Evolutionary conservation across 2,888 invertebrate species (phyloP).

Genomic region (Teleogryllus oceanicus): DNA sequence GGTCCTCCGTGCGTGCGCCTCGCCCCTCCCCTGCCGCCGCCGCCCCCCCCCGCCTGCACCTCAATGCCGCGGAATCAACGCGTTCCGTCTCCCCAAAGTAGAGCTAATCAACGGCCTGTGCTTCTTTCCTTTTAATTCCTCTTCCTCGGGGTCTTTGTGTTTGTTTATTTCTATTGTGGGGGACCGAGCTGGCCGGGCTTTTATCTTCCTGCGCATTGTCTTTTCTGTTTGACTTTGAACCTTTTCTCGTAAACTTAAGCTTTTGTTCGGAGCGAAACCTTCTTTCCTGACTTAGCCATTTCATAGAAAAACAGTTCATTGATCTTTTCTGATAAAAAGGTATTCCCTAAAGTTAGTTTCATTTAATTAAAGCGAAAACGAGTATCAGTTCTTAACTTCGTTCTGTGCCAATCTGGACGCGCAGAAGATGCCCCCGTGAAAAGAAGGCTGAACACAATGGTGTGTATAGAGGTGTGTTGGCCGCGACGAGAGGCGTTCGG

Average conservation of each 20-base stretch:
- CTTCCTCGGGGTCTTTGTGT: slow-evolving; percentile 4
- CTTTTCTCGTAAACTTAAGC: slow-evolving; percentile 11
- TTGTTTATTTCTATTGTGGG: slow-evolving; percentile 18
- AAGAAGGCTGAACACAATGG: neutral
- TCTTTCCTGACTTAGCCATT: slow-evolving; percentile 9
- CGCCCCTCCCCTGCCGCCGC: neutral
- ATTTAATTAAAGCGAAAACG: slow-evolving; percentile 18
- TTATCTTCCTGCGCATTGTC: slow-evolving; percentile 18
- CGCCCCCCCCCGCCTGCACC: neutral
- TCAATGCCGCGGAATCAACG: neutral
- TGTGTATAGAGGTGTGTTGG: neutral
- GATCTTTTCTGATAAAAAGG: slow-evolving; percentile 7
- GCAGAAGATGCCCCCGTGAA: neutral
- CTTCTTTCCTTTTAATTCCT: slow-evolving; percentile 18
- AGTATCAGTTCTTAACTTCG: slow-evolving; percentile 18
- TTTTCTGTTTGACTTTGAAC: slow-evolving; percentile 18
- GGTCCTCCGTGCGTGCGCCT: too few relatives aligned
- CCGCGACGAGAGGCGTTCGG: neutral
- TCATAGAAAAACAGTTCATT: slow-evolving; percentile 18
- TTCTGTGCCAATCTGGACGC: neutral
- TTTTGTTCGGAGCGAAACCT: slow-evolving; percentile 10
- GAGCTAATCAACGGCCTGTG: slow-evolving; percentile 3
- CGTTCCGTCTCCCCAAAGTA: slow-evolving; percentile 1
- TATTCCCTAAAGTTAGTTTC: slow-evolving; percentile 18
- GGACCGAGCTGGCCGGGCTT: neutral